phyloP scores from a whole-genome alignment of 1,140 invertebrate species.

The Trachymyrmex septentrionalis region DNA sequence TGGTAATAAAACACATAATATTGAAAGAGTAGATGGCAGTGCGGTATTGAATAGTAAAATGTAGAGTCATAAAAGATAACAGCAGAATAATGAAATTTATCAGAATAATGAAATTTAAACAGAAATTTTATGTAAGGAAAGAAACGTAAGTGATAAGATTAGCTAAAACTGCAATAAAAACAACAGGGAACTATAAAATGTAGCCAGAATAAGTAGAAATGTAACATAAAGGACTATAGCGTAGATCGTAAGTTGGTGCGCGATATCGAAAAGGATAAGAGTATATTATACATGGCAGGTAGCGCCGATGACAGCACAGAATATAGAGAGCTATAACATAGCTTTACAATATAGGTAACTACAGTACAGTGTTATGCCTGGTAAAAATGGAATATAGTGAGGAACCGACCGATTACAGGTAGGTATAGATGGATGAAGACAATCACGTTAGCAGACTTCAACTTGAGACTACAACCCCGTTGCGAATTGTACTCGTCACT shows the following conservation, averaged over 20 bases:
- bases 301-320: not conserved
- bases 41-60: not conserved
- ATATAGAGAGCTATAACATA: conserved; percentile 23
- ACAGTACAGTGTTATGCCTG: not conserved
- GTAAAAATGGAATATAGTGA: not conserved
- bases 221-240: not conserved
- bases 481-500: not conserved
- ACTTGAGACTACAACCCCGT: not conserved
- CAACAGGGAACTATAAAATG: not conserved
- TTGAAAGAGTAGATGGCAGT: conserved; percentile 11
- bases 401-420: not conserved
- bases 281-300: not conserved
- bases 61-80: not conserved
- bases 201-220: too few relatives aligned
- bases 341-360: not conserved
- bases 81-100: not conserved
- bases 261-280: not conserved
- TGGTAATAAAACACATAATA: not conserved
- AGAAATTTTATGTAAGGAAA: not conserved
- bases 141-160: not conserved
- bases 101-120: not conserved
- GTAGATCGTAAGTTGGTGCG: not conserved
- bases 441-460: not conserved
- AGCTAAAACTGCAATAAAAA: not conserved
- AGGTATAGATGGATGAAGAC: conserved; percentile 3